A percentile compares a stretch with the other conserved stretches of the same genome.
These are phyloP conservation scores for Drosophila siamana DNA, from an alignment of 2,888 invertebrate species.

Conservation along the genomic window DNA sequence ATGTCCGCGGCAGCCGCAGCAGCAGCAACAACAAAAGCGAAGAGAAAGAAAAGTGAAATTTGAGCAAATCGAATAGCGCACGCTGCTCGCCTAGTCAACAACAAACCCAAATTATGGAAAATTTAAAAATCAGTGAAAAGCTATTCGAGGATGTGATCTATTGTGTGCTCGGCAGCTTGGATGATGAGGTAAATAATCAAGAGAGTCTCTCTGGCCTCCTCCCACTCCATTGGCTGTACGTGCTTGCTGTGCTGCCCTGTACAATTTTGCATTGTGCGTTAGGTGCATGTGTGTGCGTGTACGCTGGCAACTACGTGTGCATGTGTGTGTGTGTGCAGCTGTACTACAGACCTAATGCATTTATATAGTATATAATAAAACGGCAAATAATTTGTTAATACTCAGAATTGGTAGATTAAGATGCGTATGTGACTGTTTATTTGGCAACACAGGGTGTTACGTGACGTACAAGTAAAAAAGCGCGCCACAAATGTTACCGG, in stretches of 20 bases:
- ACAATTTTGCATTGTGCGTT: constrained; percentile 50
- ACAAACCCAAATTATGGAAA: constrained; percentile 76
- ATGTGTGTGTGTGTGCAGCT: constrained; percentile 35
- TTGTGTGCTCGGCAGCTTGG: constrained; percentile 92
- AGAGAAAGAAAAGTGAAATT: constrained; percentile 70
- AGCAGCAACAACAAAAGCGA: constrained; percentile 72
- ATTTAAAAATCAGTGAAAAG: constrained; percentile 83
- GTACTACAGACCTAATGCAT: constrained; percentile 36
- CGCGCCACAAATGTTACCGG: constrained; percentile 73
- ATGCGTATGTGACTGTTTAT: neutral
- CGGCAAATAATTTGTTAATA: neutral
- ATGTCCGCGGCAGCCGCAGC: constrained; percentile 49
- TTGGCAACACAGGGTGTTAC: constrained; percentile 53
- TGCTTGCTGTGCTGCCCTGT: constrained; percentile 26
- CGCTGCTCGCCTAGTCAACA: constrained; percentile 16
- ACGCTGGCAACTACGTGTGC: constrained; percentile 2
- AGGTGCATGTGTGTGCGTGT: constrained; percentile 18
- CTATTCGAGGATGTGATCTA: constrained; percentile 94
- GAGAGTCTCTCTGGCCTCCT: neutral
- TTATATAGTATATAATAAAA: constrained; percentile 10
- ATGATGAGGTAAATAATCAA: constrained; percentile 88
- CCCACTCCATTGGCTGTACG: constrained; percentile 1
- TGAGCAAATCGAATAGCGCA: constrained; percentile 49
- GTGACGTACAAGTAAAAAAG: constrained; percentile 39
- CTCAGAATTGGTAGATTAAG: neutral